Evolutionary conservation across 2,113 vertebrate species (phyloP).

Genomic region (Gambusia holbrooki): DNA sequence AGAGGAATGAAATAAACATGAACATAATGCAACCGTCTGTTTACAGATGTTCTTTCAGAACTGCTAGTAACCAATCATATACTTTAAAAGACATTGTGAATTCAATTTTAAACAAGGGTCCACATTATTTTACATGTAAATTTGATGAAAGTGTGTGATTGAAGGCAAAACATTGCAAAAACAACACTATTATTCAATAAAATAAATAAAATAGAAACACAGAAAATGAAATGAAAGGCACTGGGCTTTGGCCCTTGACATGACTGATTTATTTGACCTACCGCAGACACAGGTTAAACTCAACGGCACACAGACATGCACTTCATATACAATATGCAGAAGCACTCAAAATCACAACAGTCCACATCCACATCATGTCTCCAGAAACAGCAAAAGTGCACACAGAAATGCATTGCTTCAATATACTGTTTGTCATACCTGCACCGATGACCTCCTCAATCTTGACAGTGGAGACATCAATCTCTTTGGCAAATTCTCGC

Average conservation of each 20-base stretch:
- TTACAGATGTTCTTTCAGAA: not conserved
- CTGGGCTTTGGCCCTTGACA: conserved; percentile 53
- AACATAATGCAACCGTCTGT: not conserved
- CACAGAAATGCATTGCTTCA: not conserved
- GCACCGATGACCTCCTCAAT: conserved; percentile 99
- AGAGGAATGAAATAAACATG: conserved; percentile 7
- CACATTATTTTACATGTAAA: conserved; percentile 18
- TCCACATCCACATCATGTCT: not conserved
- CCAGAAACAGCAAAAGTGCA: not conserved
- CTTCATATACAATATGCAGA: not conserved
- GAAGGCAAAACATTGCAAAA: conserved; percentile 13
- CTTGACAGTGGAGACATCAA: conserved; percentile 98
- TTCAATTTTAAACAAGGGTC: conserved; percentile 3
- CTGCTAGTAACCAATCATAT: not conserved
- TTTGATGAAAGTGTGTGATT: conserved; percentile 27
- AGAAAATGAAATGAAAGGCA: conserved; percentile 37
- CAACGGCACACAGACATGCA: conserved; percentile 16
- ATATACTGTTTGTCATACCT: conserved; percentile 78
- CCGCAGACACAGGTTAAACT: conserved; percentile 19
- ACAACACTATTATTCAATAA: conserved; percentile 33
- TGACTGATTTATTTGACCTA: conserved; percentile 38
- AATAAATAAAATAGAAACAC: conserved; percentile 40
- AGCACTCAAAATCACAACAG: not conserved
- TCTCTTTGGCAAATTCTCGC: conserved; percentile 98
- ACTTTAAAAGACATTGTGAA: conserved; percentile 16